Conservation (phyloP, 2,797 vertebrate species). For the Melanotaenia maccullochi region DNA sequence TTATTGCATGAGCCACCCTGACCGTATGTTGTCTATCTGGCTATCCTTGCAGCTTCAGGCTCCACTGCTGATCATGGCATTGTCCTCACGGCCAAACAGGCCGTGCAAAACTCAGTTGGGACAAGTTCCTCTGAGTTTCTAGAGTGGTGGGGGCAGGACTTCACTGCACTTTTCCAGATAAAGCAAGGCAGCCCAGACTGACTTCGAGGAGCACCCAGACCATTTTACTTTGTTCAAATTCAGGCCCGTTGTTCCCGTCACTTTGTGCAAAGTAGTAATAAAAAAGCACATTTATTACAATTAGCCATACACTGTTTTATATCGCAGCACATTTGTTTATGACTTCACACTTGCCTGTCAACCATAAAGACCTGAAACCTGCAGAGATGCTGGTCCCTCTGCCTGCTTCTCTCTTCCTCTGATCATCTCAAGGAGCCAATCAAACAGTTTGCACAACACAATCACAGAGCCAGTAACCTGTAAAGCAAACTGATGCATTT, state of each 20-base stretch:
- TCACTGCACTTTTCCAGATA: constrained; percentile 41
- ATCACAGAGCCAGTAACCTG: background rate
- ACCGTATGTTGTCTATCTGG: constrained; percentile 43
- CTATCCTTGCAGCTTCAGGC: constrained; percentile 50
- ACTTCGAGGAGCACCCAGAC: constrained; percentile 10
- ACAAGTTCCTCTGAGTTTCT: constrained; percentile 74
- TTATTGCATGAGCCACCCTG: constrained; percentile 44
- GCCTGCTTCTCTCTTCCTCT: background rate
- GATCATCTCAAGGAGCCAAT: background rate
- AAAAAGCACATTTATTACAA: background rate
- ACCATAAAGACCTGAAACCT: constrained; percentile 17
- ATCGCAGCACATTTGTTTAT: background rate
- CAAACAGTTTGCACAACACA: background rate
- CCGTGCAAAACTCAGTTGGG: constrained; percentile 74
- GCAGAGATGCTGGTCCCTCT: background rate
- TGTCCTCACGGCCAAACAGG: constrained; percentile 66
- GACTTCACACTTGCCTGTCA: background rate
- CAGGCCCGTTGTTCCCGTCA: background rate
- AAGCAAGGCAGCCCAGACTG: constrained; percentile 42
- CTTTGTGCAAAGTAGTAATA: background rate
- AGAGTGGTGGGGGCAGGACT: constrained; percentile 39
- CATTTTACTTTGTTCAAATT: constrained; percentile 1
- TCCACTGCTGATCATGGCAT: constrained; percentile 44
- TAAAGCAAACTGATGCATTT: background rate
- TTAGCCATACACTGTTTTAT: background rate